Evolutionary conservation across 2,888 invertebrate species (phyloP).

Genomic region (Prosopocoilus inquinatus): DNA sequence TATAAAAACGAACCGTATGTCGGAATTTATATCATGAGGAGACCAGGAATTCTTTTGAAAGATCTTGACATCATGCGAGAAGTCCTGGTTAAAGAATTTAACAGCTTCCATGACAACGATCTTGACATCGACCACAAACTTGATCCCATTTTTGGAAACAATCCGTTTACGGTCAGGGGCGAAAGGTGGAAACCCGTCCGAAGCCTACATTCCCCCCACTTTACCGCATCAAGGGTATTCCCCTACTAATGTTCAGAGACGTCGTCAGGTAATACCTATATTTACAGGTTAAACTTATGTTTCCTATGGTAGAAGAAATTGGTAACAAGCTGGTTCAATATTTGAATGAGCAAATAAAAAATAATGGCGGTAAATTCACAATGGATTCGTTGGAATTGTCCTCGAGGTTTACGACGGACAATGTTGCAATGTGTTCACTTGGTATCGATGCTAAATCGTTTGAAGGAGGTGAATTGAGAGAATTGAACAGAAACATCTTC

Average conservation of each 20-base stretch:
- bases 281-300: slow-evolving; percentile 47
- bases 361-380: slow-evolving; percentile 35
- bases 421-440: slow-evolving; percentile 46
- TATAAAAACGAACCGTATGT: slow-evolving; percentile 30
- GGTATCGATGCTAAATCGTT: slow-evolving; percentile 45
- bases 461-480: slow-evolving; percentile 35
- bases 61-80: slow-evolving; percentile 32
- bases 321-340: slow-evolving; percentile 43
- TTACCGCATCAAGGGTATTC: slow-evolving; percentile 49
- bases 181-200: slow-evolving; percentile 54
- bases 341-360: slow-evolving; percentile 35
- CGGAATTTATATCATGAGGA: slow-evolving; percentile 32
- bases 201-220: slow-evolving; percentile 51
- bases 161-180: slow-evolving; percentile 52
- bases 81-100: slow-evolving; percentile 33
- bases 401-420: slow-evolving; percentile 45
- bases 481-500: slow-evolving; percentile 37
- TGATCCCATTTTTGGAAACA: slow-evolving; percentile 52
- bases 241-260: neutral
- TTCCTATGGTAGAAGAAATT: slow-evolving; percentile 48
- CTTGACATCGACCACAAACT: slow-evolving; percentile 37
- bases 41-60: slow-evolving; percentile 28
- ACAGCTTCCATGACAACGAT: slow-evolving; percentile 37
- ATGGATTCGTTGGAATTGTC: slow-evolving; percentile 44
- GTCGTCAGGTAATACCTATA: neutral